Percentiles rank a stretch among this genome's conserved stretches.
These are phyloP conservation scores for Leptopilina clavipes DNA, from an alignment of 1,140 invertebrate species.

Conservation along the genomic window DNA sequence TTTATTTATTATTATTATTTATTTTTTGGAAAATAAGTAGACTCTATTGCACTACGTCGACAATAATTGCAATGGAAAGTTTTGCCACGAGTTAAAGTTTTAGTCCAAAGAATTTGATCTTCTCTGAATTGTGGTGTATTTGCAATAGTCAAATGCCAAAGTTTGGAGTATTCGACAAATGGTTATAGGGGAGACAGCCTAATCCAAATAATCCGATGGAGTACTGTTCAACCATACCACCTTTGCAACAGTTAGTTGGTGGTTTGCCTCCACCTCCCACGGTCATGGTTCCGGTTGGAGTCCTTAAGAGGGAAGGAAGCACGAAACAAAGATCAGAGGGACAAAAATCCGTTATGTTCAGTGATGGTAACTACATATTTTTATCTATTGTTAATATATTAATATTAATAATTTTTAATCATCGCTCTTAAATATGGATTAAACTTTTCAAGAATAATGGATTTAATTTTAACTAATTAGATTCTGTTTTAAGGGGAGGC, in stretches of 20 bases:
- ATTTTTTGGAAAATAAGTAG: not conserved
- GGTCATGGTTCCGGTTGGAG: slow-evolving; percentile 90
- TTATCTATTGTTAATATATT: too few relatives aligned
- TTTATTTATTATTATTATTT: not conserved
- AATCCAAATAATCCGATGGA: slow-evolving; percentile 94
- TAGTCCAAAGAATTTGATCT: slow-evolving; percentile 41
- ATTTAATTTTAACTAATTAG: too few relatives aligned
- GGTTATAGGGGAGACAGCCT: slow-evolving; percentile 77
- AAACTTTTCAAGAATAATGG: too few relatives aligned
- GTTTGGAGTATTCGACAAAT: slow-evolving; percentile 79
- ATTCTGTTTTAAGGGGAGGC: too few relatives aligned
- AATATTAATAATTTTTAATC: too few relatives aligned
- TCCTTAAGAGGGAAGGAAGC: slow-evolving; percentile 84
- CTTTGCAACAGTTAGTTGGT: slow-evolving; percentile 82
- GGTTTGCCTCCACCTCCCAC: slow-evolving; percentile 79
- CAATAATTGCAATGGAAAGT: slow-evolving; percentile 6
- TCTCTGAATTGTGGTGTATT: slow-evolving; percentile 50
- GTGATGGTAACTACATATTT: slow-evolving; percentile 79
- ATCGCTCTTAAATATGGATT: too few relatives aligned
- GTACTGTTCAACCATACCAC: slow-evolving; percentile 91
- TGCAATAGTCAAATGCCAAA: slow-evolving; percentile 75
- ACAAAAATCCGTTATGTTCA: slow-evolving; percentile 91
- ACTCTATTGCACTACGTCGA: slow-evolving; percentile 7
- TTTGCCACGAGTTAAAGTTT: slow-evolving; percentile 45
- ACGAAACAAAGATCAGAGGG: slow-evolving; percentile 76